Evolutionary conservation across 2,113 vertebrate genomes (phyloP), one percentile per base, ranked within the genome.

Genomic region (Sorex araneus): DNA sequence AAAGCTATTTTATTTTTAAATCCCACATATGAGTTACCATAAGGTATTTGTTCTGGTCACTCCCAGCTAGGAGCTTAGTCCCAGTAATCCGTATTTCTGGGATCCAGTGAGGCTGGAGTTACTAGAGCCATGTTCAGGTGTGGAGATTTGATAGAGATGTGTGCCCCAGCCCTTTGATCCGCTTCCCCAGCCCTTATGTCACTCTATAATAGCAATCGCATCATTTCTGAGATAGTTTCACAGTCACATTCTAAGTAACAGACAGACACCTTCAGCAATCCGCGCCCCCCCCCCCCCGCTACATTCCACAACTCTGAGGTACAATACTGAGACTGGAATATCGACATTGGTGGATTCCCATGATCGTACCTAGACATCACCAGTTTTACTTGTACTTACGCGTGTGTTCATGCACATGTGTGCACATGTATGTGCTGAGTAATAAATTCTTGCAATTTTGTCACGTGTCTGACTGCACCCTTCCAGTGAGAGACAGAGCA

Each of bases 241-340:
- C 47, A 47, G 9, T 74, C 15, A 40, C 11, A 57, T 70, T 60
- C 63, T 5, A 75, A 67, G 8, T 4, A 19, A 80, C 23, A 74
- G 11, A 71, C 66, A 57, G 3, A 73, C 2, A 1, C 47, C 12
- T 63, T 63, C 6, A 8, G 27, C 27, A 23, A 47, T n/a, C n/a
- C n/a, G n/a, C n/a, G 27, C 8, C 30, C 69, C 27, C 40, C 2
- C 13, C 6, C 8, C 15, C 1, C 3, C 0, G 8, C 2, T 32
- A 67, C 15, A 36, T 40, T 60, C 19, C n/a, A 6, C 34, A 73
- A 19, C n/a, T 6, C 34, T 18, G 1, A 1, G 63, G 74, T 7
- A 47, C 34, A 28, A 16, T n/a, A 11, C 12, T 43, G 32, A 15
- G 34, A 36, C 8, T 43, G 73, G 32, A 11, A 66, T 11, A 32